Conservation (phyloP, 2,888 invertebrate genomes). For the Cancer borealis region DNA sequence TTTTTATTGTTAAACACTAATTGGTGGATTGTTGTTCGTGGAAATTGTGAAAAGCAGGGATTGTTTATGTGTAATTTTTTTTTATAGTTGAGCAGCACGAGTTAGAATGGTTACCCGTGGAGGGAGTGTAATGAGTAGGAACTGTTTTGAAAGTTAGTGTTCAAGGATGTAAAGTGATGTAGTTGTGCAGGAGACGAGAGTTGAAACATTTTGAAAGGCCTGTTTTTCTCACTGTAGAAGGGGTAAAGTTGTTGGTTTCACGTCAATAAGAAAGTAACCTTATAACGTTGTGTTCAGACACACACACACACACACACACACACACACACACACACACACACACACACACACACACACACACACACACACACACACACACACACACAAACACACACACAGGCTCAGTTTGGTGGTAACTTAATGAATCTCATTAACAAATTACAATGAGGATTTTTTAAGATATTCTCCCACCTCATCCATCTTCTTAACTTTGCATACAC, state of each 20-base stretch:
- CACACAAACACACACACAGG: not conserved
- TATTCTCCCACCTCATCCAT: not conserved
- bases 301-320: conserved; percentile 32
- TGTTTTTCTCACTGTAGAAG: not conserved
- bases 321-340: conserved; percentile 20
- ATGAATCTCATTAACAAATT: not conserved
- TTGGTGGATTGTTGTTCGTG: too few relatives aligned
- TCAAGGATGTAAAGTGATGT: too few relatives aligned
- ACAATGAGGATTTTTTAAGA: not conserved
- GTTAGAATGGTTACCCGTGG: too few relatives aligned
- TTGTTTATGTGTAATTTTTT: too few relatives aligned
- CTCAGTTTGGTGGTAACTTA: not conserved
- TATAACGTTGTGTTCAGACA: not conserved
- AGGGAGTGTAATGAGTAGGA: too few relatives aligned
- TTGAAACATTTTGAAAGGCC: not conserved
- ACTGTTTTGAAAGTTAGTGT: too few relatives aligned
- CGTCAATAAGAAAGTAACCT: too few relatives aligned
- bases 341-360: not conserved
- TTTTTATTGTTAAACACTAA: too few relatives aligned
- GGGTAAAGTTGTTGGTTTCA: not conserved
- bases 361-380: not conserved
- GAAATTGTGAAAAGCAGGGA: too few relatives aligned
- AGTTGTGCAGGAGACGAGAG: too few relatives aligned
- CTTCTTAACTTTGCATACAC: too few relatives aligned
- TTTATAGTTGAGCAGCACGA: too few relatives aligned